Percentiles rank a stretch among this genome's conserved stretches.
phyloP scores from a whole-genome alignment of 2,797 vertebrate species.

The Harpagifer antarcticus region DNA sequence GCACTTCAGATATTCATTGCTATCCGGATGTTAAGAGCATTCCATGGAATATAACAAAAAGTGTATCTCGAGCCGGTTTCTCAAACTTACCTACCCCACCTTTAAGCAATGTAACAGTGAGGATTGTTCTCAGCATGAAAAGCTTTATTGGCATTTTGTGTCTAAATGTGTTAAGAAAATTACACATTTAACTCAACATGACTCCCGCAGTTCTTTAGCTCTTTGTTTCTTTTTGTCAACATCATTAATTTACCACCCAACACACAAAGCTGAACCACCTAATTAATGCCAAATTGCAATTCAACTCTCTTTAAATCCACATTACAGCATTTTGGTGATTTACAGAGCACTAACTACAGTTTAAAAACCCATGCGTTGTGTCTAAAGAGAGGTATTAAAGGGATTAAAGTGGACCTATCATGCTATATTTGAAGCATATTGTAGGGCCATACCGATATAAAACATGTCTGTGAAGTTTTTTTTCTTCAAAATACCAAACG shows the following conservation, averaged over 20 bases:
- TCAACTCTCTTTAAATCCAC: constrained; percentile 1
- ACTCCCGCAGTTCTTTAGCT: constrained; percentile 12
- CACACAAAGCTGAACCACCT: constrained; percentile 23
- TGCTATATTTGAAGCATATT: no score
- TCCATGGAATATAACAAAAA: no score
- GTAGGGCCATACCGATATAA: no score
- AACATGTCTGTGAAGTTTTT: no score
- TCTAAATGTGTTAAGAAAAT: constrained; percentile 16
- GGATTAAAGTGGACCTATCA: no score
- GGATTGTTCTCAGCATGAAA: constrained; percentile 13
- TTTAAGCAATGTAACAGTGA: not conserved
- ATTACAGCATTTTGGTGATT: not conserved
- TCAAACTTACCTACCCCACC: no score
- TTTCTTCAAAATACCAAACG: no score
- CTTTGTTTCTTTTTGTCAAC: constrained; percentile 29
- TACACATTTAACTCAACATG: constrained; percentile 1
- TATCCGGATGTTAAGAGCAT: no score
- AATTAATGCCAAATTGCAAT: constrained; percentile 37
- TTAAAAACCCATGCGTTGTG: not conserved
- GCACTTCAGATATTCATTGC: no score
- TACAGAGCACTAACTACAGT: not conserved
- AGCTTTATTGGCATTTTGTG: constrained; percentile 20
- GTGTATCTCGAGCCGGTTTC: no score
- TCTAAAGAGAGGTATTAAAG: not conserved
- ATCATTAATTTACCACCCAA: constrained; percentile 12